Conservation (phyloP, 64 coral and sea anemone species). For the Pocillopora verrucosa region DNA sequence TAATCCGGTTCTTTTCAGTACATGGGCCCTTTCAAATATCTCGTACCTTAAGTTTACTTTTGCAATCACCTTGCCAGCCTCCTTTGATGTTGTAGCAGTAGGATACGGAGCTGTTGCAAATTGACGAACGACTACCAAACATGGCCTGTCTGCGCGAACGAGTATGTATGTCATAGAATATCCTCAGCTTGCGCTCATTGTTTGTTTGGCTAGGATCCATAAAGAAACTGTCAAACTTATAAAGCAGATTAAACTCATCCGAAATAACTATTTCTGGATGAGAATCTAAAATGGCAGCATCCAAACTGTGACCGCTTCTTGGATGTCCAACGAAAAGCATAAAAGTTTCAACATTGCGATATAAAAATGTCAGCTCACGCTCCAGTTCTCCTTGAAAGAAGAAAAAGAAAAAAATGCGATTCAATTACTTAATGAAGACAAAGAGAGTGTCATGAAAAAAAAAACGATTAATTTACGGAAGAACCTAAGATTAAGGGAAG, state of each 20-base stretch:
- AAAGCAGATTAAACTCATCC: not conserved
- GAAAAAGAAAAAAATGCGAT: not conserved
- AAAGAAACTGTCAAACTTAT: not conserved
- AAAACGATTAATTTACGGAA: no score
- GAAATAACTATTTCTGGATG: not conserved
- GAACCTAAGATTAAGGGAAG: no score
- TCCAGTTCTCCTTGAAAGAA: not conserved
- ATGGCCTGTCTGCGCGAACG: not conserved
- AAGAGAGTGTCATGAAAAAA: no score
- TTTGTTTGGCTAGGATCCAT: not conserved
- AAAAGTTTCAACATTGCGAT: not conserved
- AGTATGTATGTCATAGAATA: not conserved
- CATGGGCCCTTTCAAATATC: no score
- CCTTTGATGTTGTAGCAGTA: not conserved
- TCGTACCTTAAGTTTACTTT: not conserved
- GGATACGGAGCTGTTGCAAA: not conserved
- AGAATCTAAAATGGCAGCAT: not conserved
- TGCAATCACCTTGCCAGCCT: not conserved
- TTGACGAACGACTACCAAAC: not conserved
- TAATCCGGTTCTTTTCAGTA: no score
- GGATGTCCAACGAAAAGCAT: not conserved
- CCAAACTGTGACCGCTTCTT: not conserved
- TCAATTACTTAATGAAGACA: no score
- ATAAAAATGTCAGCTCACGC: not conserved
- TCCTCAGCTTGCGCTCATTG: not conserved